These are phyloP conservation scores for Encarsia formosa DNA, from an alignment of 2,888 invertebrate genomes.

Conservation along the genomic window DNA sequence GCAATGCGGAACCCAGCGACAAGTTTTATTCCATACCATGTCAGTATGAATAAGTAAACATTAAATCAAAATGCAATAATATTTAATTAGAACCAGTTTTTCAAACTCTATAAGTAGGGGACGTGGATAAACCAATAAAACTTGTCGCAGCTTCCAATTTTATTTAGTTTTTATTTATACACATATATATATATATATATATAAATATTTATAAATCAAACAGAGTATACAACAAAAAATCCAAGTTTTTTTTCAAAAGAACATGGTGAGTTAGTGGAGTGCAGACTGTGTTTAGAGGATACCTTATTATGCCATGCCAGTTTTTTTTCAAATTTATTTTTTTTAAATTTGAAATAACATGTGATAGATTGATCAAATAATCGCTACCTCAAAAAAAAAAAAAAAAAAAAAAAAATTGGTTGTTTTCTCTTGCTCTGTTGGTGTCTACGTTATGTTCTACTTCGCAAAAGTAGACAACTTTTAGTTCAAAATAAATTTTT, in stretches of 20 bases:
- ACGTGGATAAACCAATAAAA: slow-evolving; percentile 31
- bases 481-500: slow-evolving; percentile 24
- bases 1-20: slow-evolving; percentile 40
- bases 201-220: slow-evolving; percentile 18
- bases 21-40: slow-evolving; percentile 34
- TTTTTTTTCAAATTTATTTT: slow-evolving; percentile 39
- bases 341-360: slow-evolving; percentile 4
- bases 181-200: slow-evolving; percentile 34
- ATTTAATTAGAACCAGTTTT: background rate
- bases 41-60: slow-evolving; percentile 5
- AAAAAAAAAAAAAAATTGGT: slow-evolving; percentile 34
- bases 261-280: slow-evolving; percentile 52
- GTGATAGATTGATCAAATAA: slow-evolving; percentile 26
- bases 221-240: slow-evolving; percentile 7
- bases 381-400: slow-evolving; percentile 14
- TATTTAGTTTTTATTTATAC: slow-evolving; percentile 36
- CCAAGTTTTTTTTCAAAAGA: slow-evolving; percentile 45
- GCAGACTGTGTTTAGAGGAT: slow-evolving; percentile 53
- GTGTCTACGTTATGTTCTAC: slow-evolving; percentile 39
- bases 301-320: slow-evolving; percentile 49
- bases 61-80: background rate
- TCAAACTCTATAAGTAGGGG: background rate
- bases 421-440: slow-evolving; percentile 48
- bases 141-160: slow-evolving; percentile 40
- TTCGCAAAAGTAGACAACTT: slow-evolving; percentile 35